Evolutionary conservation across 2,888 invertebrate genomes (phyloP), one percentile per base, ranked within the genome.

Genomic region (Oscheius myriophilus): DNA sequence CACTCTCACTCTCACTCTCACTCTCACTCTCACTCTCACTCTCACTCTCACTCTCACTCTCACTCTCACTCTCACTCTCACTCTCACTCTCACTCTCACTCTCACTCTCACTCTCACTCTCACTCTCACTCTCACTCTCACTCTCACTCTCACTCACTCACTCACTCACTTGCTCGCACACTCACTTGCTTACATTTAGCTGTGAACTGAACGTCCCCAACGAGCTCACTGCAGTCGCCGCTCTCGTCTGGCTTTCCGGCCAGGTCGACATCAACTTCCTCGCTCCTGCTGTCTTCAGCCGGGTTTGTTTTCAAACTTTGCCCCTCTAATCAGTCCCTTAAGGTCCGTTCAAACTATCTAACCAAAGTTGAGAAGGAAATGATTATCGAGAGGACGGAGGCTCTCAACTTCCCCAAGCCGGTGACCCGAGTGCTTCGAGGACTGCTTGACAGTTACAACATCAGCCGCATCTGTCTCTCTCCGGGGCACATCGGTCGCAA

Each of bases 181-280:
- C n/a, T 9, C n/a, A 18, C 9, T 6, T 33, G 9, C 21, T 14
- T 23, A 3, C 16, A 3, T 53, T 42, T 55, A 65, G 65, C 49
- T 65, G 65, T 55, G 65, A 65, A 33, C 55, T 65, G 12, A 65
- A 65, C 45, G 65, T 65, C 7, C 21, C 45, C 16, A 45, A 54
- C 21, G 65, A 65, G 49, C 21, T n/a, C n/a, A n/a, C 51, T 18
- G 65, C 45, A 33, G 65, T 55, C 25, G 65, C 55, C 18, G 57
- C 65, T n/a, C 65, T 65, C 18, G 43, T 45, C 55, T 65, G 55
- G 55, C 55, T 65, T 6, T 54, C 46, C 33, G 26, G 26, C 2
- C 65, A 65, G 42, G 4, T n/a, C 0, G 11, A 54, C 2, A 2
- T 25, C 11, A 55, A 55, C 14, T 9, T 18, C 16, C 46, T 49